phyloP scores from a whole-genome alignment of 1,140 invertebrate species.

The Pseudomyrmex concolor region DNA sequence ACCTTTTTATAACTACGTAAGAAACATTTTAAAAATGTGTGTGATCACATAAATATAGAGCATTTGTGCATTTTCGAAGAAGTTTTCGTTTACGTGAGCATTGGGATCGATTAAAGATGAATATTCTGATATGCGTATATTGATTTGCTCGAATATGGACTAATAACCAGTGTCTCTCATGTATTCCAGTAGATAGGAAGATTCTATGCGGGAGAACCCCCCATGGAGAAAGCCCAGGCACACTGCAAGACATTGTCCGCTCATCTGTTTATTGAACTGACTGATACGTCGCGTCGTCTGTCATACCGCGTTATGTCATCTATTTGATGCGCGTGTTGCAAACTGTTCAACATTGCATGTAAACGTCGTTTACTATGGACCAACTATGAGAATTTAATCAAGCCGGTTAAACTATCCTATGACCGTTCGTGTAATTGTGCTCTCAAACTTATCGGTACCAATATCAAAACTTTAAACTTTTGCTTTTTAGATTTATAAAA shows the following conservation, averaged over 20 bases:
- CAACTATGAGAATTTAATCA: conserved; percentile 30
- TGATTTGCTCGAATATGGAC: conserved; percentile 46
- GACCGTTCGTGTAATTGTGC: background rate
- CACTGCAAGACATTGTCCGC: conserved; percentile 55
- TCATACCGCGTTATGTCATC: conserved; percentile 44
- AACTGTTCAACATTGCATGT: conserved; percentile 45
- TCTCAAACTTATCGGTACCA: background rate
- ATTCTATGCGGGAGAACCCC: conserved; percentile 24
- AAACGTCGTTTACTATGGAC: conserved; percentile 1
- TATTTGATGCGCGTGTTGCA: conserved; percentile 44
- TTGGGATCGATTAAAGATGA: conserved; percentile 8
- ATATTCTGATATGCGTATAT: conserved; percentile 43
- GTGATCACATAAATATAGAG: no score
- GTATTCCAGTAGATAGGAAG: conserved; percentile 54
- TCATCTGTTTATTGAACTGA: conserved; percentile 56
- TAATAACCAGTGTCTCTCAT: conserved; percentile 49
- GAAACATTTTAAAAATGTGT: no score
- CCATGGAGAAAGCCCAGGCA: conserved; percentile 44
- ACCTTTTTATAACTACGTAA: no score
- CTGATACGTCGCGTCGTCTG: conserved; percentile 55
- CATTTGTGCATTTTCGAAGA: background rate
- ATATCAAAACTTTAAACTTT: background rate
- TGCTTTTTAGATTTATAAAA: no score
- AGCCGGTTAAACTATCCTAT: conserved; percentile 24
- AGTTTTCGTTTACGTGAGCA: background rate